Conservation (phyloP, 23 tunicate genomes). For the Ciona savignyi region DNA sequence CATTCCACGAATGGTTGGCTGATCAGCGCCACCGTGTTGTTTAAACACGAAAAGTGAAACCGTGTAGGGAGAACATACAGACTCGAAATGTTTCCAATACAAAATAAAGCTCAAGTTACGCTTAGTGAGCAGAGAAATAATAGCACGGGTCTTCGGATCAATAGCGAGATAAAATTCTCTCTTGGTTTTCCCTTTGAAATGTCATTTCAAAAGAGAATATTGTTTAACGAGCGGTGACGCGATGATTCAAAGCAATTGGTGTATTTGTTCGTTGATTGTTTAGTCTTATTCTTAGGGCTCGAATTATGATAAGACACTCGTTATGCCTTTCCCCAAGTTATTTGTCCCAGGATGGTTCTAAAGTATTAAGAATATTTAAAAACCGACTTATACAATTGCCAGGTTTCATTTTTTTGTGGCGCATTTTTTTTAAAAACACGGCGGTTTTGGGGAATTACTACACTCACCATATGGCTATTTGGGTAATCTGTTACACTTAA, state of each 20-base stretch:
- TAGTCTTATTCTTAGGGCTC: not conserved
- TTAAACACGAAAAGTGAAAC: not conserved
- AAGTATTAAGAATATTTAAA: too few species aligned
- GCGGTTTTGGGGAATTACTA: too few species aligned
- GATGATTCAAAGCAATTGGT: not conserved
- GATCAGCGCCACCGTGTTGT: not conserved
- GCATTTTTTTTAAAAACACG: too few species aligned
- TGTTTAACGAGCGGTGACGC: conserved; percentile 1
- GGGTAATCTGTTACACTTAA: too few species aligned
- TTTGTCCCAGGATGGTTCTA: too few species aligned
- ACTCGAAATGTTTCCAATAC: not conserved
- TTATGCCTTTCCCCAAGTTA: too few species aligned
- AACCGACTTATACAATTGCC: too few species aligned
- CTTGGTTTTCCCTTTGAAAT: not conserved
- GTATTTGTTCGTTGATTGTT: not conserved
- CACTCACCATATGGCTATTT: too few species aligned
- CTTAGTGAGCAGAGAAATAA: not conserved
- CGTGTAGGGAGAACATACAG: not conserved
- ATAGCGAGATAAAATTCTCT: not conserved
- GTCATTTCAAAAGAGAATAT: not conserved
- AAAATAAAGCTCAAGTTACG: not conserved
- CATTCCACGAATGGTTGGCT: not conserved
- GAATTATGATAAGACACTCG: too few species aligned
- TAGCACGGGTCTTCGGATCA: not conserved
- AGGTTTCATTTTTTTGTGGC: too few species aligned